A percentile compares a stretch with the other conserved stretches of the same genome.
Evolutionary conservation across 2,113 vertebrate species (phyloP).

Genomic region (Onychostoma macrolepis): DNA sequence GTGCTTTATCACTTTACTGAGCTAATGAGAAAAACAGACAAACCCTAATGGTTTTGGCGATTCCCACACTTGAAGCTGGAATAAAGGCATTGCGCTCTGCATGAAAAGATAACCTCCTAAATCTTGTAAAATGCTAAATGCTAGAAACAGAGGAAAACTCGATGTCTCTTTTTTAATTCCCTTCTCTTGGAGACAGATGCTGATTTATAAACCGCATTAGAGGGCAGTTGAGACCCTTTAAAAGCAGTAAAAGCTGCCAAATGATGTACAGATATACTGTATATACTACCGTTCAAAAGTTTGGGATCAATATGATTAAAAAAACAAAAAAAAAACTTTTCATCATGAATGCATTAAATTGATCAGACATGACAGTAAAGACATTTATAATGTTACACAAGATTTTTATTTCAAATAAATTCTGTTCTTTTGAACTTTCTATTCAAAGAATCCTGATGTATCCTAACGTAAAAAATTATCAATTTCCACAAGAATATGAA

Average conservation of each 20-base stretch:
- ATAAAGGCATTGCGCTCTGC: not conserved
- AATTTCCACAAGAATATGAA: not conserved
- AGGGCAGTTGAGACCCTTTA: not conserved
- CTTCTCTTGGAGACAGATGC: not conserved
- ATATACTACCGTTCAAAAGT: not conserved
- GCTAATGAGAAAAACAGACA: constrained; percentile 8
- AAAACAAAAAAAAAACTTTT: too few species aligned
- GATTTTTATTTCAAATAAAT: not conserved
- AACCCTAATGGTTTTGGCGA: not conserved
- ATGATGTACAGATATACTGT: not conserved
- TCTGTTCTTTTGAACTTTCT: not conserved
- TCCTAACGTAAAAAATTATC: too few species aligned
- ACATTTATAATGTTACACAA: not conserved
- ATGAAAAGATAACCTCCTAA: constrained; percentile 2
- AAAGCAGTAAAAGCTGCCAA: not conserved
- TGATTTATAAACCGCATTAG: not conserved
- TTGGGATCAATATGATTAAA: not conserved
- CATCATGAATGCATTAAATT: not conserved
- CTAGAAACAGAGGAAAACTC: constrained; percentile 11
- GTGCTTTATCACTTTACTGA: not conserved
- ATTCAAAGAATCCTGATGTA: not conserved
- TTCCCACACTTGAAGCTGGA: not conserved
- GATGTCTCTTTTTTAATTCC: not conserved
- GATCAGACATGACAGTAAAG: not conserved
- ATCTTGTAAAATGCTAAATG: not conserved